These are phyloP conservation scores for Halocynthia aurantium DNA, from an alignment of 23 tunicate genomes.

Conservation along the genomic window DNA sequence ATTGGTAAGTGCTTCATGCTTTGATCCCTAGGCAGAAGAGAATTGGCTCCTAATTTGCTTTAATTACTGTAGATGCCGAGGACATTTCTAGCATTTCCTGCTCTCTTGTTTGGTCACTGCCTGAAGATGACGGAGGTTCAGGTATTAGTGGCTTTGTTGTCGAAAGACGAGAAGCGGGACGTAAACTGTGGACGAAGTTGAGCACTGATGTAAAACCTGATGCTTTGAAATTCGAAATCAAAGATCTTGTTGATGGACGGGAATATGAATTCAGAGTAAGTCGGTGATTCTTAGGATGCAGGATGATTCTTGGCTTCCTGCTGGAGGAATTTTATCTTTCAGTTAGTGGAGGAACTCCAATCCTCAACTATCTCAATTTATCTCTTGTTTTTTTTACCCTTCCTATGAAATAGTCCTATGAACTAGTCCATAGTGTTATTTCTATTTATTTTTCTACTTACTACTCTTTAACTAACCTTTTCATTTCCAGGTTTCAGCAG, in stretches of 20 bases:
- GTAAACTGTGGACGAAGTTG: slow-evolving; percentile 28
- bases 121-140: slow-evolving; percentile 31
- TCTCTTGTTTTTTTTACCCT: no score
- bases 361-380: no score
- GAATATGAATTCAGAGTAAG: slow-evolving; percentile 40
- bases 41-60: background rate
- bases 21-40: background rate
- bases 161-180: slow-evolving; percentile 16
- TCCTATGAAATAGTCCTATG: no score
- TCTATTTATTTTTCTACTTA: no score
- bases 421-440: no score
- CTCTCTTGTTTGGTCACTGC: background rate
- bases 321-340: no score
- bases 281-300: background rate
- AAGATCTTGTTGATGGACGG: slow-evolving; percentile 21
- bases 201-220: slow-evolving; percentile 18
- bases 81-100: background rate
- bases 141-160: slow-evolving; percentile 15
- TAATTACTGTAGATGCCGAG: slow-evolving; percentile 5
- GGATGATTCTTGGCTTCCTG: no score
- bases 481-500: slow-evolving; percentile 20
- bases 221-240: background rate
- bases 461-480: no score
- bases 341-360: no score
- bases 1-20: slow-evolving; percentile 44